Evolutionary conservation across 2,113 vertebrate species (phyloP).

Genomic region (Protomyctophum bolini): DNA sequence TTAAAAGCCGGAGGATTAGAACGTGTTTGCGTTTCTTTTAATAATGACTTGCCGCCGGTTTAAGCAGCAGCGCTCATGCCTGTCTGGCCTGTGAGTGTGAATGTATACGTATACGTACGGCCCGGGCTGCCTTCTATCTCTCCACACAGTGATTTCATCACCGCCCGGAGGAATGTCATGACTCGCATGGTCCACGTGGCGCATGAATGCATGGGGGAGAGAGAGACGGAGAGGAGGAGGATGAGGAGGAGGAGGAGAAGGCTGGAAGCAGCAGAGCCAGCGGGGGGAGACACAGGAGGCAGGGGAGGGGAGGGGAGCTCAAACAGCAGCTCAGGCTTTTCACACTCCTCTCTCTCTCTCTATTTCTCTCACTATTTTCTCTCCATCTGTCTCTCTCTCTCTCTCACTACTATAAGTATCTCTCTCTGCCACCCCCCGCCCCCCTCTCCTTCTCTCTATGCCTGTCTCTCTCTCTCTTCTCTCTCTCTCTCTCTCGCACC

Average conservation of each 20-base stretch:
- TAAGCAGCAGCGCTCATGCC: slow-evolving; percentile 46
- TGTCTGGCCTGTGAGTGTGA: slow-evolving; percentile 62
- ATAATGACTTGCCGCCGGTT: slow-evolving; percentile 57
- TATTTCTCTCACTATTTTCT: no score
- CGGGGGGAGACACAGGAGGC: slow-evolving; percentile 5
- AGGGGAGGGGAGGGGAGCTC: slow-evolving; percentile 38
- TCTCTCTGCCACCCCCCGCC: no score
- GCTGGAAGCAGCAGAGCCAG: slow-evolving; percentile 44
- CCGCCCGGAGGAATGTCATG: slow-evolving; percentile 76
- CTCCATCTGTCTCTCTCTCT: not conserved
- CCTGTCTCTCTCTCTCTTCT: no score
- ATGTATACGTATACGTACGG: slow-evolving; percentile 54
- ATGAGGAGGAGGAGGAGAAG: slow-evolving; percentile 46
- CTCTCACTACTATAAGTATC: slow-evolving; percentile 5
- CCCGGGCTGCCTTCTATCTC: slow-evolving; percentile 57
- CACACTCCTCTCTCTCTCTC: slow-evolving; percentile 40
- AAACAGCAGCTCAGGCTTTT: slow-evolving; percentile 54
- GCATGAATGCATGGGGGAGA: slow-evolving; percentile 10
- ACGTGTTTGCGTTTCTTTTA: slow-evolving; percentile 52
- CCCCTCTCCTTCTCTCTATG: no score
- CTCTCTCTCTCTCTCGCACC: no score
- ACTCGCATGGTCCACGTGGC: slow-evolving; percentile 78
- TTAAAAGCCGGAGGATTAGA: slow-evolving; percentile 38
- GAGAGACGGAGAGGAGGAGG: slow-evolving; percentile 38
- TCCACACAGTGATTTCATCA: slow-evolving; percentile 62